A percentile compares a stretch with the other conserved stretches of the same genome.
phyloP scores from a whole-genome alignment of 1,140 invertebrate species.

The Trachymyrmex septentrionalis region DNA sequence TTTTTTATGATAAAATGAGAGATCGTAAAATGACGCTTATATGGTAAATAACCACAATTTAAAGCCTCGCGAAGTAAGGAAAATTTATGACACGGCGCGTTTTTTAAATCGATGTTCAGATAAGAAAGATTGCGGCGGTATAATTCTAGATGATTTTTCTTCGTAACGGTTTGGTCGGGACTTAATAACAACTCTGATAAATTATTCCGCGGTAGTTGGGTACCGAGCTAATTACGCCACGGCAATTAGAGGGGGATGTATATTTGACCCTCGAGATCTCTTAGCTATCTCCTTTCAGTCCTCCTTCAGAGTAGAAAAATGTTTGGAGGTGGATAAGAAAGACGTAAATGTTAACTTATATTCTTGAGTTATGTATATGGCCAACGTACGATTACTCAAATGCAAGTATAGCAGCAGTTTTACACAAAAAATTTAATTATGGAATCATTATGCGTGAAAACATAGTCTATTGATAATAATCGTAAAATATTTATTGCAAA shows the following conservation, averaged over 20 bases:
- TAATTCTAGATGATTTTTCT: constrained; percentile 58
- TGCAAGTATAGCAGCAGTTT: neutral
- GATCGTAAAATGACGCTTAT: constrained; percentile 36
- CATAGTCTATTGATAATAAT: constrained; percentile 5
- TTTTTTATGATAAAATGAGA: constrained; percentile 1
- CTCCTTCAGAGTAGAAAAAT: constrained; percentile 28
- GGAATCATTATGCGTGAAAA: neutral
- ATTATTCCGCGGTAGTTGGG: constrained; percentile 68
- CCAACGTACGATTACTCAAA: neutral
- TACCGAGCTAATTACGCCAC: constrained; percentile 68
- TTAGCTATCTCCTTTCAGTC: constrained; percentile 60
- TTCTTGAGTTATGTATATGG: neutral
- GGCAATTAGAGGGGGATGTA: constrained; percentile 74
- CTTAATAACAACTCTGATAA: constrained; percentile 73
- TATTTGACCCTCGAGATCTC: constrained; percentile 75
- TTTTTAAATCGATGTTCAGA: constrained; percentile 61
- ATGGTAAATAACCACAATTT: constrained; percentile 44
- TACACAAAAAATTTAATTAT: neutral
- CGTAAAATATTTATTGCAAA: constrained; percentile 23
- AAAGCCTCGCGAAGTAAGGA: constrained; percentile 16
- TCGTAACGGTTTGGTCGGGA: constrained; percentile 57
- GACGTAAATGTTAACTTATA: constrained; percentile 16
- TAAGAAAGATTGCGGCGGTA: constrained; percentile 48
- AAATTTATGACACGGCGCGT: constrained; percentile 46
- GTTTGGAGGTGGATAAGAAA: neutral